Conservation (phyloP, 1,140 invertebrate species). For the Hirudo medicinalis region DNA sequence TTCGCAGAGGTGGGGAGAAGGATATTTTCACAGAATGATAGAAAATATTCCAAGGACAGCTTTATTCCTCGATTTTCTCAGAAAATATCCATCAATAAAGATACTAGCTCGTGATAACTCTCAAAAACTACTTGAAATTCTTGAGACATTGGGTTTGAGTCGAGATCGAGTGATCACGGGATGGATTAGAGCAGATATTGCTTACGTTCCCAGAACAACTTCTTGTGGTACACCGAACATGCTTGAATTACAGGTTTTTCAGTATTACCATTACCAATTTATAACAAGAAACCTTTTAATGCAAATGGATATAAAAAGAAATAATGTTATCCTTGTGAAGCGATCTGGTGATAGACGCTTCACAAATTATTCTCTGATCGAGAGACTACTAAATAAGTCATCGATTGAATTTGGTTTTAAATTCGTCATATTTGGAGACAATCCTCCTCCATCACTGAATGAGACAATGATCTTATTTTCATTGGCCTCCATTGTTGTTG, state of each 20-base stretch:
- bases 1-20: slow-evolving; percentile 4
- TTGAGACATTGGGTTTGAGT: background rate
- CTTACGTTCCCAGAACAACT: slow-evolving; percentile 8
- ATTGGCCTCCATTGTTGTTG: slow-evolving; percentile 4
- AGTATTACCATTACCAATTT: background rate
- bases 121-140: background rate
- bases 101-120: background rate
- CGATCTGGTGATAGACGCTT: background rate
- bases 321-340: background rate
- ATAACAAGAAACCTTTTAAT: background rate
- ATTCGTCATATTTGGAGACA: background rate
- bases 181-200: slow-evolving; percentile 1
- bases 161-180: background rate
- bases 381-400: background rate
- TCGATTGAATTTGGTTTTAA: background rate
- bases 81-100: slow-evolving; percentile 1
- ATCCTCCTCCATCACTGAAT: slow-evolving; percentile 9
- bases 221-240: background rate
- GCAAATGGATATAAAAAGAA: background rate
- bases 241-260: slow-evolving; percentile 1
- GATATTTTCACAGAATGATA: background rate
- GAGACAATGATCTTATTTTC: slow-evolving; percentile 6
- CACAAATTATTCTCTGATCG: background rate
- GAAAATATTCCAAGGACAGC: slow-evolving; percentile 7
- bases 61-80: background rate